Percentiles rank a stretch among this genome's conserved stretches.
Evolutionary conservation across 2,888 invertebrate genomes (phyloP).

Genomic region (Ophion ellenae): DNA sequence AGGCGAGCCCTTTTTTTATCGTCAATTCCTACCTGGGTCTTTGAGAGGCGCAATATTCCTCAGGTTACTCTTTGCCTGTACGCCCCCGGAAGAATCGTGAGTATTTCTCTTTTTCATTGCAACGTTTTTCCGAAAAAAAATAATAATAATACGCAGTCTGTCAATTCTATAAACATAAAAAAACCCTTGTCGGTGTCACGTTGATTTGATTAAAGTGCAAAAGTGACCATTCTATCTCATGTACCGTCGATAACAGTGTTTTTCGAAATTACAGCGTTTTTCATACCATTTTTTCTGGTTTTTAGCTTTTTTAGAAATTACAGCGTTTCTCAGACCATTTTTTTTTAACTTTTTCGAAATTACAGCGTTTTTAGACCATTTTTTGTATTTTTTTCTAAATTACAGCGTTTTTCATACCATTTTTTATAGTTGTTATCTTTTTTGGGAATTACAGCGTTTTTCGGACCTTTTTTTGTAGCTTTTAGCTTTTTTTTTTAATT

Average conservation of each 20-base stretch:
- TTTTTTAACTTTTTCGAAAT: too few relatives aligned
- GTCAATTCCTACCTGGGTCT: too few relatives aligned
- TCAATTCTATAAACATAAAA: background rate
- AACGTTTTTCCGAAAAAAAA: background rate
- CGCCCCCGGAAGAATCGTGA: conserved; percentile 96
- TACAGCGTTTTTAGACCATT: background rate
- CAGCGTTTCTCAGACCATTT: background rate
- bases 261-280: background rate
- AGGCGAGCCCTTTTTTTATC: too few relatives aligned
- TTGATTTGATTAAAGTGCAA: background rate
- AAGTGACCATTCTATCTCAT: background rate
- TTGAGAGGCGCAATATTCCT: conserved; percentile 98
- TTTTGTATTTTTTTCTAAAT: too few relatives aligned
- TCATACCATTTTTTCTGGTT: too few relatives aligned
- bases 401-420: too few relatives aligned
- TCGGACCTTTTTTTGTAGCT: too few relatives aligned
- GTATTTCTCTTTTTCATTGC: conserved; percentile 79
- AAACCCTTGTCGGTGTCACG: background rate
- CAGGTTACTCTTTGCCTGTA: conserved; percentile 98
- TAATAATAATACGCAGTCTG: background rate
- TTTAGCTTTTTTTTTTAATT: background rate
- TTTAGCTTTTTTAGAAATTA: background rate
- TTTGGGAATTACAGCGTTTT: background rate
- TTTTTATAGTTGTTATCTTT: too few relatives aligned
- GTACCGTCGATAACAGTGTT: background rate